These are phyloP conservation scores for Micropoecilia bifurca DNA, from an alignment of 2,797 vertebrate species.

Conservation along the genomic window DNA sequence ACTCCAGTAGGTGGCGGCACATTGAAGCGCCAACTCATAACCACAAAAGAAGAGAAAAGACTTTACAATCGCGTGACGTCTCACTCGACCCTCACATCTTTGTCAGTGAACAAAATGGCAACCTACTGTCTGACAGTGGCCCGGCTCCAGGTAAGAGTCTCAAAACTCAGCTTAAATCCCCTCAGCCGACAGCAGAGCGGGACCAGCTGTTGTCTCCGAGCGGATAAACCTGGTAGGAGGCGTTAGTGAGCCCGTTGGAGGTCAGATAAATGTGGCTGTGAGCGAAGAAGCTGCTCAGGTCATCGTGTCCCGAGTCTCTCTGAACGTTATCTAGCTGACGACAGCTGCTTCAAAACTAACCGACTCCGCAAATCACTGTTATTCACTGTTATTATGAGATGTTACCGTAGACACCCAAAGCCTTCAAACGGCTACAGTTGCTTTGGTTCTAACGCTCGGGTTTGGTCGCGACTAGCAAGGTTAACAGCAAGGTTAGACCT, in stretches of 20 bases:
- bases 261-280: rapidly evolving
- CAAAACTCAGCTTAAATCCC: neutral
- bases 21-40: neutral
- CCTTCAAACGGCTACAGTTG: rapidly evolving
- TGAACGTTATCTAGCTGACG: conserved; percentile 11
- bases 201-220: neutral
- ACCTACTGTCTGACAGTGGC: conserved; percentile 90
- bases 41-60: conserved; percentile 15
- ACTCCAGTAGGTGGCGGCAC: conserved; percentile 12
- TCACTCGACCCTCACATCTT: conserved; percentile 89
- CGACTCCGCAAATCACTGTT: neutral
- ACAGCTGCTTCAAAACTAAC: neutral
- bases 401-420: rapidly evolving
- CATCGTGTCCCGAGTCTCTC: conserved; percentile 67
- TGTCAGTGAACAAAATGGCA: conserved; percentile 99
- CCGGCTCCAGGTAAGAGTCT: conserved; percentile 88
- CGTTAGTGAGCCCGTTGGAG: neutral
- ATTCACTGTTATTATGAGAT: rapidly evolving
- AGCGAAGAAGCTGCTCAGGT: conserved; percentile 53
- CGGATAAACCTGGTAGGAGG: rapidly evolving
- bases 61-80: conserved; percentile 73
- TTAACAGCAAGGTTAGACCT: conserved; percentile 83
- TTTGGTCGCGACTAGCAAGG: conserved; percentile 68
- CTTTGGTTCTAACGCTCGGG: rapidly evolving
- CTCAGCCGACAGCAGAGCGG: rapidly evolving